Evolutionary conservation across 2,797 vertebrate genomes (phyloP).

Genomic region (Cygnus olor): DNA sequence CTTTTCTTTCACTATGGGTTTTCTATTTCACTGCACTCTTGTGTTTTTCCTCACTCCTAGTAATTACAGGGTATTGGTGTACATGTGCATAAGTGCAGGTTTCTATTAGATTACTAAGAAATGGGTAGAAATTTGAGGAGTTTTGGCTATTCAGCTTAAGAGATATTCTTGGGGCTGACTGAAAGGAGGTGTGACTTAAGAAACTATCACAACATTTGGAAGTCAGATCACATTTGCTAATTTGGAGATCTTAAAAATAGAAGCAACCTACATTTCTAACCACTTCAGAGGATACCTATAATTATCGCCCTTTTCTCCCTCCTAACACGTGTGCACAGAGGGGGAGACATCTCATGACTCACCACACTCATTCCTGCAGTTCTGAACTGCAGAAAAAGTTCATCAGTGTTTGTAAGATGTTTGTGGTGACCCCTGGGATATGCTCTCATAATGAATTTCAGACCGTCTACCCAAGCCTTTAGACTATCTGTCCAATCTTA

Average conservation of each 20-base stretch:
- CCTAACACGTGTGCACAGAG: accelerated
- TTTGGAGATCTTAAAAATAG: not conserved
- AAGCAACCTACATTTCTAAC: not conserved
- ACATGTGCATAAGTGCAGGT: not conserved
- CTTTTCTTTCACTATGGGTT: not conserved
- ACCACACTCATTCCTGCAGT: slow-evolving; percentile 48
- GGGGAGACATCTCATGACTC: not conserved
- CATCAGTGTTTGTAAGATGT: slow-evolving; percentile 60
- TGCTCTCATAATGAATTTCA: slow-evolving; percentile 77
- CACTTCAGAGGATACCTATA: not conserved
- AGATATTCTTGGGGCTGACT: not conserved
- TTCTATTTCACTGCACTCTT: not conserved
- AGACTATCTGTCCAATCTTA: slow-evolving; percentile 78
- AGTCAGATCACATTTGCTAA: not conserved
- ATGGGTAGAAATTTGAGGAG: not conserved
- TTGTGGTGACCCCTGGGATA: slow-evolving; percentile 68
- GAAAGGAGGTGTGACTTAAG: not conserved
- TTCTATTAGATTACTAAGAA: not conserved
- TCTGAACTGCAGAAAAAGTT: slow-evolving; percentile 63
- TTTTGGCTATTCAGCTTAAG: not conserved
- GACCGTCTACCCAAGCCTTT: slow-evolving; percentile 62
- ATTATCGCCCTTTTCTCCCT: not conserved
- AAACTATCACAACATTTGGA: not conserved
- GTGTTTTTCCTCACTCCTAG: not conserved
- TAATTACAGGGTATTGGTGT: not conserved